A percentile compares a stretch with the other conserved stretches of the same genome.
Conservation (phyloP, 2,113 vertebrate species). For the Tupaia chinensis region DNA sequence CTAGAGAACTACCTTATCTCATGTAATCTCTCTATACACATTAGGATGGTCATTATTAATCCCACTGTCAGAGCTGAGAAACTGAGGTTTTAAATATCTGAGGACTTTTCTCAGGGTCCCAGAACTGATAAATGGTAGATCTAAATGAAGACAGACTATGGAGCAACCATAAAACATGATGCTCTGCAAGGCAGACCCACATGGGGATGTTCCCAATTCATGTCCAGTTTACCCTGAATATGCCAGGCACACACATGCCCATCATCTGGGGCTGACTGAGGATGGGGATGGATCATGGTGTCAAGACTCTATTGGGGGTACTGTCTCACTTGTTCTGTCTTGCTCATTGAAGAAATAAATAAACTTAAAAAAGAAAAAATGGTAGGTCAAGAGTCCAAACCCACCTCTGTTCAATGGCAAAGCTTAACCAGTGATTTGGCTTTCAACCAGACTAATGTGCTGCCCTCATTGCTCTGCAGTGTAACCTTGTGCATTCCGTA, state of each 20-base stretch:
- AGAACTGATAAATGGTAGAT: not conserved
- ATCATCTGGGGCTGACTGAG: no score
- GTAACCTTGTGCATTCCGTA: not conserved
- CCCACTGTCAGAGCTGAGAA: not conserved
- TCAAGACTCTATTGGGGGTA: no score
- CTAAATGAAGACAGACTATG: no score
- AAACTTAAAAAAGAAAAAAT: not conserved
- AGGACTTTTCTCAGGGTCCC: not conserved
- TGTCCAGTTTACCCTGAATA: no score
- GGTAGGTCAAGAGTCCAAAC: not conserved
- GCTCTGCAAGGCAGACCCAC: no score
- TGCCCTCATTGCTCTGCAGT: not conserved
- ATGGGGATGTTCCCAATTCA: no score
- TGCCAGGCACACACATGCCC: no score
- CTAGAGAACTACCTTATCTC: not conserved
- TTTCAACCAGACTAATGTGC: not conserved
- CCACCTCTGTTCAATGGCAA: not conserved
- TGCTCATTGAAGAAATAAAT: no score
- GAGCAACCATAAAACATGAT: no score
- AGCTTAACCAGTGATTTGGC: not conserved
- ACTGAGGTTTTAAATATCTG: not conserved
- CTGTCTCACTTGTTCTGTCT: no score
- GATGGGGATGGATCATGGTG: no score
- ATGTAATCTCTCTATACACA: not conserved
- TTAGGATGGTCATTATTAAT: not conserved